Evolutionary conservation across 2,113 vertebrate genomes (phyloP).

Genomic region (Chaetura pelagica): DNA sequence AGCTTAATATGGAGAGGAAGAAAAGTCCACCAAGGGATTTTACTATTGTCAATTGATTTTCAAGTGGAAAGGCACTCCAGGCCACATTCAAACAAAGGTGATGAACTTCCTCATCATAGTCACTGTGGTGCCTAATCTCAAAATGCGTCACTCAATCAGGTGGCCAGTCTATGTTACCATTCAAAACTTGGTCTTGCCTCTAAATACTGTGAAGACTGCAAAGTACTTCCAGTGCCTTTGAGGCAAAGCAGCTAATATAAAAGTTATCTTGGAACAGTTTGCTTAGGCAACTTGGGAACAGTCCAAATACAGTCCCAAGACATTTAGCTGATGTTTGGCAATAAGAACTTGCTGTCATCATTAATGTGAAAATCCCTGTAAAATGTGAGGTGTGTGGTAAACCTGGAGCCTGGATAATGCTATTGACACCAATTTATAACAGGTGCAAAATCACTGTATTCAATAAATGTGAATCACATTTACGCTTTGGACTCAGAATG

Average conservation of each 20-base stretch:
- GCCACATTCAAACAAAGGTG: not conserved
- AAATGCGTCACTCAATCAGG: not conserved
- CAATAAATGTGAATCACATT: not conserved
- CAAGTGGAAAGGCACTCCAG: not conserved
- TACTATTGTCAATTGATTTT: not conserved
- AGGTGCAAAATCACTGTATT: not conserved
- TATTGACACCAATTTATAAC: not conserved
- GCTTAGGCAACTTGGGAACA: not conserved
- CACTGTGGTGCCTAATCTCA: not conserved
- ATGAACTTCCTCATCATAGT: rapidly evolving
- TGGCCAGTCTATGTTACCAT: rapidly evolving
- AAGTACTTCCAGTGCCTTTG: not conserved
- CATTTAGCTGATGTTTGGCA: not conserved
- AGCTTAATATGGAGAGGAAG: not conserved
- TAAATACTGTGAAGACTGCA: not conserved
- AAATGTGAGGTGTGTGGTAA: not conserved
- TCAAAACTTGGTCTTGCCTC: not conserved
- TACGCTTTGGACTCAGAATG: not conserved
- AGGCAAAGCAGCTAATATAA: not conserved
- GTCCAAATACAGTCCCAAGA: not conserved
- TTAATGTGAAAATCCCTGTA: not conserved
- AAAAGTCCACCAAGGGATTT: not conserved
- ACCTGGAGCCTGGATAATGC: not conserved
- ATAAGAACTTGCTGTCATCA: not conserved
- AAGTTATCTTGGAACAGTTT: not conserved